These are phyloP conservation scores for Mystacornis crossleyi DNA, from an alignment of 2,113 vertebrate species.

Conservation along the genomic window DNA sequence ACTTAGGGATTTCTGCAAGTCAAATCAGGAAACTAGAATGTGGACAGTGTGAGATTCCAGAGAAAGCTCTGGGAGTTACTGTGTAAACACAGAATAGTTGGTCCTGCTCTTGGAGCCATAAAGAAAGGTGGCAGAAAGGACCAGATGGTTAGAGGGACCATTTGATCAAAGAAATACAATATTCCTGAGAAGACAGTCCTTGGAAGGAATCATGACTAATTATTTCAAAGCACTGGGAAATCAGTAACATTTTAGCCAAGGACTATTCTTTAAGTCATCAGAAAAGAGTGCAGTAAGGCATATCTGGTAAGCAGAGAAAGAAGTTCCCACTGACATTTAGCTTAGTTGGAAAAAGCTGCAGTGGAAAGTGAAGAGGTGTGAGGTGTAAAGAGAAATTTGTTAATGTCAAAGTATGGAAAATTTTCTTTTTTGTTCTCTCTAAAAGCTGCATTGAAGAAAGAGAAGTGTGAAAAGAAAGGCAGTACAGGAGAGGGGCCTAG, in stretches of 20 bases:
- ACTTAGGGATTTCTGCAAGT: neutral
- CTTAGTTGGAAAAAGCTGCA: neutral
- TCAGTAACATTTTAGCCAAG: neutral
- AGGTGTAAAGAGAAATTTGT: neutral
- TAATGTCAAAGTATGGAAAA: constrained; percentile 24
- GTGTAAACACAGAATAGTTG: neutral
- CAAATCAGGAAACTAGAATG: neutral
- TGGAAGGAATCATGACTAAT: neutral
- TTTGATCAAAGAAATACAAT: neutral
- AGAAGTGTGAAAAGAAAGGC: constrained; percentile 6
- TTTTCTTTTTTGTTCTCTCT: neutral
- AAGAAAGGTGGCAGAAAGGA: neutral
- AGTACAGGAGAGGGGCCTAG: neutral
- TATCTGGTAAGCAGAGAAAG: neutral
- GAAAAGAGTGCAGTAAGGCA: neutral
- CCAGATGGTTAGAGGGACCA: neutral
- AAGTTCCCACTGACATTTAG: constrained; percentile 14
- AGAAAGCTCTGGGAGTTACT: neutral
- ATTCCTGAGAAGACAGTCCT: neutral
- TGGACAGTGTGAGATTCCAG: neutral
- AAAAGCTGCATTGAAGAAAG: neutral
- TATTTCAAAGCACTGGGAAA: neutral
- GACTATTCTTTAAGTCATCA: neutral
- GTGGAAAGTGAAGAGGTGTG: constrained; percentile 33
- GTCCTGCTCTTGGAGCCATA: neutral